Base-by-base conservation (phyloP, 2,888 invertebrate species). In the Chrysodeixis includens region DNA sequence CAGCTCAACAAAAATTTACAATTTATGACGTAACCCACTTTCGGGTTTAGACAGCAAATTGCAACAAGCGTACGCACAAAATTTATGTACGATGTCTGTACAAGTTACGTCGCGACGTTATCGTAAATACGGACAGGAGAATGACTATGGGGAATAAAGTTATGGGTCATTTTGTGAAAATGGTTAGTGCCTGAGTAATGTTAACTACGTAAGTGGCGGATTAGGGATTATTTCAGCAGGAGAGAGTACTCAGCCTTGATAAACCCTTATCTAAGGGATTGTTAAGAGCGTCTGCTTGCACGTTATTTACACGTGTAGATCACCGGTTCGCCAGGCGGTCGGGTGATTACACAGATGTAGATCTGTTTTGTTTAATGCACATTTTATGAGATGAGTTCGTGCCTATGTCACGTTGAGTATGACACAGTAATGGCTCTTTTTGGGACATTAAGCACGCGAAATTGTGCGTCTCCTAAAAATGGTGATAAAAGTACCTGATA, bases 71-170 rank as follows among this genome's bases (percentile, higher is more conserved):
- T 81, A 81, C 79, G 72, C 79, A 78, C 69, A 32, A 62, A 81
- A 79, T 79, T 79, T 79, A 79, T 79, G 76, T 78, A 70, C 74
- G 78, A 79, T 68, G 66, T 69, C 81, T 81, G 81, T 75, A 78
- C 81, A 68, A 75, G 76, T 72, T 72, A 78, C 68, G 77, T 60
- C 58, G 74, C 53, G 61, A 63, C 55, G 74, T 80, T 81, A 80
- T 74, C 80, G 79, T 77, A 80, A 81, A 80, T 81, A 74, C 71
- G 69, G 44, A 55, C 66, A 62, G 63, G 68, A 67, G 81, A 64
- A 62, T 56, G 71, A 66, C 74, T 69, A 72, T 79, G 79, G 82
- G 80, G 70, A 62, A 81, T 81, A 79, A 81, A 80, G 77, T 77
- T 70, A 81, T 74, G 80, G 74, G 79, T 71, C 62, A 67, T 76